Evolutionary conservation across 1,140 invertebrate species (phyloP), one percentile per base, ranked within the genome.

Genomic region (Pteromalus puparum): DNA sequence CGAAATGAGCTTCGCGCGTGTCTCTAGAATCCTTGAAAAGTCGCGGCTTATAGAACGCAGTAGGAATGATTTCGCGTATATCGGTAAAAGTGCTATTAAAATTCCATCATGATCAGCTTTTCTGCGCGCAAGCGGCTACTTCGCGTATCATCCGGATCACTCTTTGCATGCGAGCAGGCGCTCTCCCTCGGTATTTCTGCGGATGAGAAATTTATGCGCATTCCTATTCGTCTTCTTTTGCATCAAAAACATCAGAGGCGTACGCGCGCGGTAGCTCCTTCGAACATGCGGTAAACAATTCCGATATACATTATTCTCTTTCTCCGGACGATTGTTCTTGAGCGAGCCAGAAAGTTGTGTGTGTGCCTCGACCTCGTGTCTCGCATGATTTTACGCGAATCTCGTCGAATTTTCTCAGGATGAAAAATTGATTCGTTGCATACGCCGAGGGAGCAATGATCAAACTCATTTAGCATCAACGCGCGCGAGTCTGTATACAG

Each of bases 71-170:
- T 89, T 83, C 10, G 42, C 81, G 53, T 74, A 80, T 65, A 76
- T 87, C 86, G 84, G 81, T 88, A 87, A 91, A 89, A 88, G 88
- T 88, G 78, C 75, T 87, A 90, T 91, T 90, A 91, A 90, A 90
- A 90, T 91, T 91, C 89, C 89, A 91, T 89, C 85, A 87, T 89
- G 88, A 90, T 90, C 89, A 86, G 80, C 79, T 81, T 81, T 83
- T 80, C 81, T 65, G 82, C 38, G 9, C 3, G 30, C 30, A n/a
- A n/a, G 38, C 38, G 6, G 46, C 61, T 67, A 61, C 80, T 85
- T 82, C 74, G 46, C 61, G 78, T 82, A 82, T 82, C 80, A 85
- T 82, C 42, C 80, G 75, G 48, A 77, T 85, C 73, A 65, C 65
- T 79, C 72, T 81, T 84, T 81, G 77, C 83, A 72, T 68, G 72